These are phyloP conservation scores for Chydorus sphaericus DNA, from an alignment of 2,888 invertebrate species.

Conservation along the genomic window DNA sequence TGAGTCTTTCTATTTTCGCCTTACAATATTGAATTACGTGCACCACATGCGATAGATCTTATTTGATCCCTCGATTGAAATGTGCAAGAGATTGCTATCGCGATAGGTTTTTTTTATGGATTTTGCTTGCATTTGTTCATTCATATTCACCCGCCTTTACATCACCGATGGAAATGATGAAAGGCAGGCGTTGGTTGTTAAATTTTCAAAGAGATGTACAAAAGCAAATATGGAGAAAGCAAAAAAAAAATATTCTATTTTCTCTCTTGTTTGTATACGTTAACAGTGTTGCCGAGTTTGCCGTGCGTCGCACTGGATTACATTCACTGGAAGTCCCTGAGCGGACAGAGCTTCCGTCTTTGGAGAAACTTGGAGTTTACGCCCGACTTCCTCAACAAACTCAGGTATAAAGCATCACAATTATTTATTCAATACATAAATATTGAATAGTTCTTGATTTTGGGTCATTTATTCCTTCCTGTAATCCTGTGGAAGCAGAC, in stretches of 20 bases:
- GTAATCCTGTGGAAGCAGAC: neutral
- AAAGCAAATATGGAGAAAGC: too few species aligned
- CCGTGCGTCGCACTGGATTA: conserved; percentile 12
- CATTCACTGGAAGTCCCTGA: conserved; percentile 10
- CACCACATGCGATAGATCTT: too few species aligned
- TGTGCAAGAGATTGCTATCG: too few species aligned
- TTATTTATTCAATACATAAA: neutral
- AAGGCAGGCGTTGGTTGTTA: too few species aligned
- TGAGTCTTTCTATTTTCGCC: too few species aligned
- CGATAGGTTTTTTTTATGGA: too few species aligned
- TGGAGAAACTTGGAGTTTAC: conserved; percentile 12
- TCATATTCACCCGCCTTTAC: too few species aligned
- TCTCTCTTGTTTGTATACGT: neutral
- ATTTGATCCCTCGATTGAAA: too few species aligned
- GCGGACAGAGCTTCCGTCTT: conserved; percentile 7
- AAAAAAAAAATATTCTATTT: neutral
- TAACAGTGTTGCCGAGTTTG: conserved; percentile 11
- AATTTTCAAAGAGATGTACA: too few species aligned
- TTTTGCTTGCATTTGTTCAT: too few species aligned
- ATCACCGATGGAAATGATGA: too few species aligned
- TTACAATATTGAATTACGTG: too few species aligned
- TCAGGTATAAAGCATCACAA: conserved; percentile 3
- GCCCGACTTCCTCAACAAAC: conserved; percentile 14
- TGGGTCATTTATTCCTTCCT: neutral
- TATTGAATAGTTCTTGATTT: neutral